Percentiles rank a stretch among this genome's conserved stretches.
phyloP scores from a whole-genome alignment of 2,888 invertebrate genomes.

The Laothoe populi region DNA sequence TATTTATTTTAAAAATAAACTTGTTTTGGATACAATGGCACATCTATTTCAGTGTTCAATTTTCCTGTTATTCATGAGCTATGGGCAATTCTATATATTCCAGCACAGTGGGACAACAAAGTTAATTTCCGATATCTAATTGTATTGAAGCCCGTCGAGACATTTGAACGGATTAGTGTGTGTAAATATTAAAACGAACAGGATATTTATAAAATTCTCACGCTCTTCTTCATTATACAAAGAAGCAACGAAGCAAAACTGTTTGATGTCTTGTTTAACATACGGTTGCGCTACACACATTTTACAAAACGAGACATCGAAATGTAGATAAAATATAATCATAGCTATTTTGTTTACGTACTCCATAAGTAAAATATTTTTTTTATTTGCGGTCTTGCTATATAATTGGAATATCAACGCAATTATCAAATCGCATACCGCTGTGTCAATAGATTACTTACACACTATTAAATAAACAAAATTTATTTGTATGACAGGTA shows the following conservation, averaged over 20 bases:
- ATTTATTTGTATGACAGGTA: too few relatives aligned
- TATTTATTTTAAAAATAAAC: background rate
- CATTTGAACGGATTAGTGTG: background rate
- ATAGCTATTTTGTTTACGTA: too few relatives aligned
- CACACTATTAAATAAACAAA: too few relatives aligned
- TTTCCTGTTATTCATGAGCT: slow-evolving; percentile 10
- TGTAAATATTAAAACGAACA: slow-evolving; percentile 1
- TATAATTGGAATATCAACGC: too few relatives aligned
- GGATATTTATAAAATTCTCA: slow-evolving; percentile 31
- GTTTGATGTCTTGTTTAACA: slow-evolving; percentile 4
- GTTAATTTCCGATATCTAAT: slow-evolving; percentile 12
- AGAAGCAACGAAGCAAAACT: slow-evolving; percentile 30
- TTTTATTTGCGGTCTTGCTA: too few relatives aligned
- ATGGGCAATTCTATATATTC: slow-evolving; percentile 6
- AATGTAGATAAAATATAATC: slow-evolving; percentile 1
- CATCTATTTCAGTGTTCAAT: background rate
- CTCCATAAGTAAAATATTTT: too few relatives aligned
- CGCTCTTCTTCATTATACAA: slow-evolving; percentile 29
- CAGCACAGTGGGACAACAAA: slow-evolving; percentile 1
- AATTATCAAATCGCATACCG: too few relatives aligned
- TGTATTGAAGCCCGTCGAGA: slow-evolving; percentile 2
- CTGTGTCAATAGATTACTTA: too few relatives aligned
- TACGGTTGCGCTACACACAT: slow-evolving; percentile 25
- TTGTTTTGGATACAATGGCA: background rate
- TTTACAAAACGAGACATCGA: background rate